Conservation (phyloP, 2,797 vertebrate species). For the Cetoscarus ocellatus region DNA sequence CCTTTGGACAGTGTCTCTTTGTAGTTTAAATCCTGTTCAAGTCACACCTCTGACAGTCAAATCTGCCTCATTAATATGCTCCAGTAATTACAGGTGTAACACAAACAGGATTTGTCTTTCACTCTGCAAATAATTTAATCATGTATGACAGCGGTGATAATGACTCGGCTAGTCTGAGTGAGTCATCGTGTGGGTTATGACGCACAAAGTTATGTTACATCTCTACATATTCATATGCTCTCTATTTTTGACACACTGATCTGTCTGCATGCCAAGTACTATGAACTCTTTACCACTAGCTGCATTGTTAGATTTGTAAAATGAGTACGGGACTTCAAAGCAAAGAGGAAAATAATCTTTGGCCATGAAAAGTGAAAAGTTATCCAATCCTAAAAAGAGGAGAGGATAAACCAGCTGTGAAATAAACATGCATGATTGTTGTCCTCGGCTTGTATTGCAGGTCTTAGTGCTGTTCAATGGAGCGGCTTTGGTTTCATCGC, state of each 20-base stretch:
- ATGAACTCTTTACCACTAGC: background rate
- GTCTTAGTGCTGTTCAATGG: no score
- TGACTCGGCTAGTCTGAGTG: conserved; percentile 34
- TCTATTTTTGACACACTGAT: background rate
- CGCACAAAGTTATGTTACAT: conserved; percentile 2
- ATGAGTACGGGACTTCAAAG: background rate
- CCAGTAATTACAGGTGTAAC: background rate
- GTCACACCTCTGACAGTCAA: background rate
- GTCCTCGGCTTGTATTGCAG: no score
- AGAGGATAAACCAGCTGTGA: no score
- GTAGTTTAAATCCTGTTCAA: background rate
- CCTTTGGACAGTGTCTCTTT: background rate
- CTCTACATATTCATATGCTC: background rate
- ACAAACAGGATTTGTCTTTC: background rate
- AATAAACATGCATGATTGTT: no score
- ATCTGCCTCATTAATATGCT: background rate
- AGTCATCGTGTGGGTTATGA: conserved; percentile 10
- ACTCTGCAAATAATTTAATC: conserved; percentile 10
- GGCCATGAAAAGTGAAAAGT: no score
- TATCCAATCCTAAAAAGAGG: background rate
- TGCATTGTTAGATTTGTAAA: no score
- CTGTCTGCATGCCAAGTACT: background rate
- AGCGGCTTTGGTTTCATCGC: no score
- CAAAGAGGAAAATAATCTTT: no score
- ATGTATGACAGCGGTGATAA: conserved; percentile 2